phyloP scores from a whole-genome alignment of 2,888 invertebrate species.

The Danaus chrysippus region DNA sequence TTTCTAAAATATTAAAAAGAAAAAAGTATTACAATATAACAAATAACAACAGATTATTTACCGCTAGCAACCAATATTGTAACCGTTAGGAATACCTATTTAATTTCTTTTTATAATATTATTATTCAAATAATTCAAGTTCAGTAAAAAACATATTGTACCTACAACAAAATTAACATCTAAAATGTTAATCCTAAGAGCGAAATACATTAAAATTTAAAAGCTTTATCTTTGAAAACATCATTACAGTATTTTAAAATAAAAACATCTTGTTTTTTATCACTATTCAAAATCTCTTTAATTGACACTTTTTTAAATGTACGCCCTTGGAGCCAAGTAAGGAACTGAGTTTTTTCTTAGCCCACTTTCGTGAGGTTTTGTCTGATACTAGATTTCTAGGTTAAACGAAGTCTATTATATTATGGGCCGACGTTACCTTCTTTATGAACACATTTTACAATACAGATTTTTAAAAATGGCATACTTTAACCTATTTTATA shows the following conservation, averaged over 20 bases:
- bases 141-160: too few species aligned
- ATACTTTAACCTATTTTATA: background rate
- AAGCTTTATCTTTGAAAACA: background rate
- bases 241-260: background rate
- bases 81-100: too few species aligned
- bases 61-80: too few species aligned
- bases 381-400: slow-evolving; percentile 7
- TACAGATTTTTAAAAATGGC: background rate
- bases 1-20: too few species aligned
- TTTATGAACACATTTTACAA: slow-evolving; percentile 1
- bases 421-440: background rate
- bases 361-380: slow-evolving; percentile 7
- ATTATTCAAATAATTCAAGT: too few species aligned
- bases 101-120: too few species aligned
- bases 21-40: too few species aligned
- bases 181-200: too few species aligned
- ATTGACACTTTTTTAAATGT: slow-evolving; percentile 16
- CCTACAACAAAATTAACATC: too few species aligned
- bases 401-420: slow-evolving; percentile 8
- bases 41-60: too few species aligned
- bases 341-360: slow-evolving; percentile 10
- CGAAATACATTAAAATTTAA: too few species aligned
- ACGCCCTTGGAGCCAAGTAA: slow-evolving; percentile 13
- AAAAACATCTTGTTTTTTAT: slow-evolving; percentile 7
- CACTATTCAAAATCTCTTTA: slow-evolving; percentile 10